Percentiles rank a stretch among this genome's conserved stretches.
These are phyloP conservation scores for Leptestheria dahalacensis DNA, from an alignment of 1,140 invertebrate genomes.

Conservation along the genomic window DNA sequence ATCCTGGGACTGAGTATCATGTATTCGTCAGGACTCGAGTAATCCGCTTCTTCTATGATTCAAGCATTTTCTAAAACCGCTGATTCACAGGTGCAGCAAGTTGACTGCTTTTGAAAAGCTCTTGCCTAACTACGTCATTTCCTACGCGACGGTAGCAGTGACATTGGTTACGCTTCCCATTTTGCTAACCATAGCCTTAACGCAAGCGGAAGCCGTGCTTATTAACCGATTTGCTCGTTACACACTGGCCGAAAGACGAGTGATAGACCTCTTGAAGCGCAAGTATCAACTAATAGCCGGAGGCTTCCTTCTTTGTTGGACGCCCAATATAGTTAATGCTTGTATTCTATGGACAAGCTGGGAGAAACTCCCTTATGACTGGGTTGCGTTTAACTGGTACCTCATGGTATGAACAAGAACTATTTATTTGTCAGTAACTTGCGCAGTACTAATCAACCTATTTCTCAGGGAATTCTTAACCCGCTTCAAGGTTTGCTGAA, in stretches of 20 bases:
- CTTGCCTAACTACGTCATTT: constrained; percentile 59
- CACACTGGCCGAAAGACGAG: constrained; percentile 41
- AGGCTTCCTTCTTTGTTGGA: constrained; percentile 64
- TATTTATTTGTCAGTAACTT: neutral
- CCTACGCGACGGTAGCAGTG: constrained; percentile 49
- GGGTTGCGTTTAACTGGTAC: constrained; percentile 57
- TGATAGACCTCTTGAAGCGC: constrained; percentile 47
- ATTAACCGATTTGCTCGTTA: constrained; percentile 20
- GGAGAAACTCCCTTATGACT: constrained; percentile 47
- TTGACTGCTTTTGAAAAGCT: constrained; percentile 44
- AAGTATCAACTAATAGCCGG: constrained; percentile 61
- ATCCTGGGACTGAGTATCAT: constrained; percentile 48
- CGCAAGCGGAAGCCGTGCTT: constrained; percentile 18
- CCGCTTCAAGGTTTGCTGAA: constrained; percentile 2
- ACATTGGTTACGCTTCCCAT: constrained; percentile 62
- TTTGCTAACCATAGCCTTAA: constrained; percentile 46
- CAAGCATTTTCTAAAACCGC: neutral
- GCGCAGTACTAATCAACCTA: neutral
- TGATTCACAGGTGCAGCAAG: constrained; percentile 46
- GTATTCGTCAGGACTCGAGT: constrained; percentile 61
- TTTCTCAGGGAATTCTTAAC: neutral
- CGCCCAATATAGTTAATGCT: constrained; percentile 61
- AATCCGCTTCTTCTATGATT: constrained; percentile 24
- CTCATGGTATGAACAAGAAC: constrained; percentile 44
- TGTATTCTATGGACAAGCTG: constrained; percentile 57